Percentiles rank a stretch among this genome's conserved stretches.
These are phyloP conservation scores for Drosophila gaucha DNA, from an alignment of 2,888 invertebrate genomes.

Conservation along the genomic window DNA sequence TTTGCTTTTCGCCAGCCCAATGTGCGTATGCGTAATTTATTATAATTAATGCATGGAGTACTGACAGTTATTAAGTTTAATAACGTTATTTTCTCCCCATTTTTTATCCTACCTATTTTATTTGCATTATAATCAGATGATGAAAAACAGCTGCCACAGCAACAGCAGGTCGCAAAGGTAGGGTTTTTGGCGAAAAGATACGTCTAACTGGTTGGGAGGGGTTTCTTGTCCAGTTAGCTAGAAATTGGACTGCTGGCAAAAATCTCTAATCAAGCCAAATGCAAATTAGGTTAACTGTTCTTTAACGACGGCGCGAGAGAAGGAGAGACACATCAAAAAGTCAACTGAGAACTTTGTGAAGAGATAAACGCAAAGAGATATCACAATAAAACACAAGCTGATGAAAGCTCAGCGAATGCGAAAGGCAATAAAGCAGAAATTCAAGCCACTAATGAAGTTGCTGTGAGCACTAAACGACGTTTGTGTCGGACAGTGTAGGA, in stretches of 20 bases:
- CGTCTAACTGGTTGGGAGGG: constrained; percentile 15
- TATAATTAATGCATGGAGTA: constrained; percentile 66
- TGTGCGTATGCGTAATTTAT: constrained; percentile 63
- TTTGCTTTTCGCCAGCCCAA: constrained; percentile 26
- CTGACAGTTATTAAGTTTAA: constrained; percentile 72
- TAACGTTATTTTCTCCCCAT: constrained; percentile 47
- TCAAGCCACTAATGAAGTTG: constrained; percentile 45
- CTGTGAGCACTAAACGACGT: constrained; percentile 25
- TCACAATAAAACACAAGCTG: constrained; percentile 15
- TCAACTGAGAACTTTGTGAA: constrained; percentile 26
- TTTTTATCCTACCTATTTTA: constrained; percentile 18
- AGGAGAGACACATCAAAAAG: constrained; percentile 22
- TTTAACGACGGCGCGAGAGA: constrained; percentile 51
- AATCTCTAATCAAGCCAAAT: constrained; percentile 62
- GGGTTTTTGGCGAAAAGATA: constrained; percentile 26
- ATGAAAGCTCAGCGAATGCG: constrained; percentile 51
- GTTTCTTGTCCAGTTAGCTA: constrained; percentile 22
- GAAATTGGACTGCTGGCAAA: constrained; percentile 35
- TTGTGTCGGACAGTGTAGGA: constrained; percentile 28
- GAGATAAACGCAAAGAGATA: constrained; percentile 29
- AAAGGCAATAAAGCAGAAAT: constrained; percentile 49
- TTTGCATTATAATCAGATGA: constrained; percentile 55
- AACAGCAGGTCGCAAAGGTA: constrained; percentile 14
- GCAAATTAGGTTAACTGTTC: constrained; percentile 73
- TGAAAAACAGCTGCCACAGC: constrained; percentile 48